These are phyloP conservation scores for Samia ricini DNA, from an alignment of 1,140 invertebrate species.

Conservation along the genomic window DNA sequence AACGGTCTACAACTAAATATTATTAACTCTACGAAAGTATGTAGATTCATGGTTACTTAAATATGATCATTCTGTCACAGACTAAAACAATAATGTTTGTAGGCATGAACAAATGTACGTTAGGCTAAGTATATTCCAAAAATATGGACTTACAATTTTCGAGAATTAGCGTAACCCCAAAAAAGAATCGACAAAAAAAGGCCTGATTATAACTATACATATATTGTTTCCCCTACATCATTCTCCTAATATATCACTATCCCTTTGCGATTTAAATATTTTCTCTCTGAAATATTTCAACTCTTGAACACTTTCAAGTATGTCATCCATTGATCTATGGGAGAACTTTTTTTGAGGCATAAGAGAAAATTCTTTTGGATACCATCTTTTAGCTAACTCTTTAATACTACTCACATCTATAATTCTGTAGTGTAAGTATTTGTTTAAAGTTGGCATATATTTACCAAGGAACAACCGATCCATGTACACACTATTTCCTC, in stretches of 20 bases:
- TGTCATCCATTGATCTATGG: slow-evolving; percentile 91
- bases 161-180: no score
- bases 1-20: background rate
- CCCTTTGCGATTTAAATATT: slow-evolving; percentile 46
- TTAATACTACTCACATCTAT: slow-evolving; percentile 96
- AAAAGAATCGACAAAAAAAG: no score
- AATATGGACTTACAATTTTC: no score
- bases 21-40: background rate
- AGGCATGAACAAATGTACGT: background rate
- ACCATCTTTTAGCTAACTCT: slow-evolving; percentile 90
- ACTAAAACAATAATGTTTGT: background rate
- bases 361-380: slow-evolving; percentile 77
- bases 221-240: background rate
- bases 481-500: slow-evolving; percentile 93
- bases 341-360: slow-evolving; percentile 81
- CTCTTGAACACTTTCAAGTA: slow-evolving; percentile 91
- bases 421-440: slow-evolving; percentile 94
- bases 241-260: background rate
- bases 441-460: slow-evolving; percentile 85
- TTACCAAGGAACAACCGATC: slow-evolving; percentile 89
- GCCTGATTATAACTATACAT: background rate
- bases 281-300: slow-evolving; percentile 83
- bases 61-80: background rate
- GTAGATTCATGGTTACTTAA: background rate
- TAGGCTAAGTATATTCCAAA: no score